Percentiles rank a stretch among this genome's conserved stretches.
phyloP scores from a whole-genome alignment of 35 echinoderm and acorn worm genomes.

The Acanthaster planci region DNA sequence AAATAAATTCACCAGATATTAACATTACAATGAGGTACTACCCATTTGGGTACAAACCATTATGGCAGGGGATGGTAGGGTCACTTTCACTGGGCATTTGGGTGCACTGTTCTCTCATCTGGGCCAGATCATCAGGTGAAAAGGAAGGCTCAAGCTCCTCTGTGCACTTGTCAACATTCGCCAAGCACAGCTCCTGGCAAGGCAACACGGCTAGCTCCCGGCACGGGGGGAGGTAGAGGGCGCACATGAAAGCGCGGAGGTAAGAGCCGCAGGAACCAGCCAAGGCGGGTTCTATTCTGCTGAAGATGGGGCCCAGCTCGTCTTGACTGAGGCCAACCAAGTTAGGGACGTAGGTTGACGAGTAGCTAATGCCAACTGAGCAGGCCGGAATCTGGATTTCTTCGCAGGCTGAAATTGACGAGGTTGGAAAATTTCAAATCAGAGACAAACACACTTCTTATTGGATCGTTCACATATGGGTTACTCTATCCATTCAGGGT shows the following conservation, averaged over 20 bases:
- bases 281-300: neutral
- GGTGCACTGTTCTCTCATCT: neutral
- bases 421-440: too few relatives aligned
- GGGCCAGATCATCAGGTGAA: too few relatives aligned
- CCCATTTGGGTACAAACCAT: neutral
- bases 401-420: neutral
- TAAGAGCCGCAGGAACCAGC: neutral
- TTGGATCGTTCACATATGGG: too few relatives aligned
- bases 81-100: neutral
- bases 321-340: neutral
- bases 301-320: neutral
- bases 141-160: neutral
- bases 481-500: too few relatives aligned
- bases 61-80: neutral
- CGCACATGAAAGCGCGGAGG: constrained; percentile 3
- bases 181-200: constrained; percentile 5
- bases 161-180: neutral
- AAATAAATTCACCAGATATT: too few relatives aligned
- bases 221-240: constrained; percentile 6
- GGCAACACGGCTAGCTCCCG: neutral
- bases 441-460: too few relatives aligned
- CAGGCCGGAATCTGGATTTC: neutral
- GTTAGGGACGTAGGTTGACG: constrained; percentile 9
- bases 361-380: neutral
- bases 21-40: too few relatives aligned